Conservation (phyloP, 2,113 vertebrate genomes). For the Oplegnathus fasciatus region DNA sequence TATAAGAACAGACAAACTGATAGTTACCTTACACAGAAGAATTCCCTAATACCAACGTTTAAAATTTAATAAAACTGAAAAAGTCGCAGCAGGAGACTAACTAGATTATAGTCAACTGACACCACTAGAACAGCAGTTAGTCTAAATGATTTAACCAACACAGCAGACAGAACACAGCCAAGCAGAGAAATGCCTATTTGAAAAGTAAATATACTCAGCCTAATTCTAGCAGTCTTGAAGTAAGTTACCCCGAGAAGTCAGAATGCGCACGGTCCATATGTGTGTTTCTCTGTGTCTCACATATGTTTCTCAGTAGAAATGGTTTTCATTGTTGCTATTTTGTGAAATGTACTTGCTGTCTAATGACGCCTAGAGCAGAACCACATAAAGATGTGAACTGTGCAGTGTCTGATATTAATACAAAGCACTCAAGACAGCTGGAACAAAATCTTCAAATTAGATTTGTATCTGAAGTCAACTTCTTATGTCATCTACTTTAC, state of each 20-base stretch:
- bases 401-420: slow-evolving; percentile 6
- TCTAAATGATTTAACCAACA: not conserved
- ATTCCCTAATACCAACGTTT: too few species aligned
- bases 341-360: slow-evolving; percentile 14
- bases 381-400: slow-evolving; percentile 31
- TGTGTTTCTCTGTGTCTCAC: slow-evolving; percentile 24
- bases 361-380: slow-evolving; percentile 25
- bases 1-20: too few species aligned
- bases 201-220: not conserved
- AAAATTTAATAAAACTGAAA: too few species aligned
- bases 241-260: not conserved
- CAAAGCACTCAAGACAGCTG: slow-evolving; percentile 10
- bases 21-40: too few species aligned
- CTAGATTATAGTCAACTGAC: not conserved
- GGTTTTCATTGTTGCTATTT: slow-evolving; percentile 22
- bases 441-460: slow-evolving; percentile 2
- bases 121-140: not conserved
- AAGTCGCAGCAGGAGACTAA: too few species aligned
- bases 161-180: not conserved
- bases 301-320: slow-evolving; percentile 38
- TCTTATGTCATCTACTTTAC: not conserved
- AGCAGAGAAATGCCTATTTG: not conserved
- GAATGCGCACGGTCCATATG: not conserved
- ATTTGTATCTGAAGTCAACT: not conserved
- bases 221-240: not conserved